Base-by-base conservation (phyloP, 2,797 vertebrate species). In the Odontamblyopus lacepedii region DNA sequence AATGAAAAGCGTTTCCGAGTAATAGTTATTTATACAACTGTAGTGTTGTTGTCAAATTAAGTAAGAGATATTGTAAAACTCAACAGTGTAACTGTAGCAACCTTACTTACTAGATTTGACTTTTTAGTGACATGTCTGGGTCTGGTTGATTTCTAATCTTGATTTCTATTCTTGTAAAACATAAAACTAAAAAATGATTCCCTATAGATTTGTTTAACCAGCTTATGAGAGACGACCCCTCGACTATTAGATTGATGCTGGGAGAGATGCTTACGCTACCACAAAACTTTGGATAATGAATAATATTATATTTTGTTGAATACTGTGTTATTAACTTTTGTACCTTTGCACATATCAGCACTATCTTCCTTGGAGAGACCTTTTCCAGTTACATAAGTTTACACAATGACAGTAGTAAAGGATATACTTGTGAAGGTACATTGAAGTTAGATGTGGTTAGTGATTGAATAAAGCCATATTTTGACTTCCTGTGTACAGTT, bases 371-470 rank as follows among this genome's bases (percentile, higher is more conserved):
- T 4, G 98, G 98, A 11, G 98, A 99, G 90, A 99, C 97, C 0
- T 99, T 99, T 93, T 99, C 98, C 87, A 99, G 98, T 92, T 99
- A 99, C 77, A 99, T 99, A 80, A 99, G 98, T 1, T 98, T 99
- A 72, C 98, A 99, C 87, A 99, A 99, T 70, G 98, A 99, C 89
- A 99, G 98, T 96, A 56, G 98, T 99, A 67, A 98, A 98, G 89
- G 98, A 99, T 79, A 97, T 99, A 86, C 92, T 98, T 23, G 97
- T 99, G 67, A 99, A 99, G 96, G 98, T 99, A 94, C 61, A 1
- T 60, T 60, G 29, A 32, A 18, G 23, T 23, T 51, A 6, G 4
- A 26, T 16, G 19, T 62, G 12, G 11, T 19, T 13, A 1, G 44
- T 51, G 55, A 51, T n/a, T n/a, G 26, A 41, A 0, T 35, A 23